Conservation (phyloP, 2,113 vertebrate genomes). For the Zapus hudsonius region DNA sequence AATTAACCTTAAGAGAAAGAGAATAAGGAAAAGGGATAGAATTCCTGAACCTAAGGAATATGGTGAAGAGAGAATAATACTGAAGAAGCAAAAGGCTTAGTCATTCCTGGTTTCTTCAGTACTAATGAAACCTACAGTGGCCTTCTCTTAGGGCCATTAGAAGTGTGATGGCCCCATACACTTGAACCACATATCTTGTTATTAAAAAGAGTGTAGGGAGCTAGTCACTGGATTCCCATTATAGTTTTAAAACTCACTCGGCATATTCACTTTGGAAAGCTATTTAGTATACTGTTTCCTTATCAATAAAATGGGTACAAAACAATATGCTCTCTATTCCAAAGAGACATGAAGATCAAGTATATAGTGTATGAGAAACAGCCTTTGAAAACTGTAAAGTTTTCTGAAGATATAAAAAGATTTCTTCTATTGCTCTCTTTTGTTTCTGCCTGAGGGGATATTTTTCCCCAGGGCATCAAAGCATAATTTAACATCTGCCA, state of each 20-base stretch:
- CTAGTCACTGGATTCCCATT: not conserved
- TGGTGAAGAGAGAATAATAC: not conserved
- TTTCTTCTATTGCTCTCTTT: conserved; percentile 34
- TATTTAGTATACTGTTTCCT: not conserved
- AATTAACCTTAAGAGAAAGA: not conserved
- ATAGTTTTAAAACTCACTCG: not conserved
- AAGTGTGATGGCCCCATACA: not conserved
- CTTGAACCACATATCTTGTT: not conserved
- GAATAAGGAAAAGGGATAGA: not conserved
- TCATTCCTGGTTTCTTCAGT: not conserved
- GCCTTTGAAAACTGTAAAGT: not conserved
- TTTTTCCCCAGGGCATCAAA: not conserved
- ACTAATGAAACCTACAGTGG: not conserved
- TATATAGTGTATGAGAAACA: not conserved
- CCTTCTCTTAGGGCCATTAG: not conserved
- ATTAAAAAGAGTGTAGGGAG: not conserved
- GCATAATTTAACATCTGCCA: conserved; percentile 13
- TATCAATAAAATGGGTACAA: not conserved
- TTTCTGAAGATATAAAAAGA: not conserved
- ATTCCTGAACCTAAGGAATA: not conserved
- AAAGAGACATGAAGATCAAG: not conserved
- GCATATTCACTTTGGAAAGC: not conserved
- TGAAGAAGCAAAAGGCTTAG: not conserved
- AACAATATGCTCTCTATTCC: not conserved
- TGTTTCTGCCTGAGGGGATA: not conserved